phyloP scores from a whole-genome alignment of 2,797 vertebrate species.

The Triplophysa yarkandensis region DNA sequence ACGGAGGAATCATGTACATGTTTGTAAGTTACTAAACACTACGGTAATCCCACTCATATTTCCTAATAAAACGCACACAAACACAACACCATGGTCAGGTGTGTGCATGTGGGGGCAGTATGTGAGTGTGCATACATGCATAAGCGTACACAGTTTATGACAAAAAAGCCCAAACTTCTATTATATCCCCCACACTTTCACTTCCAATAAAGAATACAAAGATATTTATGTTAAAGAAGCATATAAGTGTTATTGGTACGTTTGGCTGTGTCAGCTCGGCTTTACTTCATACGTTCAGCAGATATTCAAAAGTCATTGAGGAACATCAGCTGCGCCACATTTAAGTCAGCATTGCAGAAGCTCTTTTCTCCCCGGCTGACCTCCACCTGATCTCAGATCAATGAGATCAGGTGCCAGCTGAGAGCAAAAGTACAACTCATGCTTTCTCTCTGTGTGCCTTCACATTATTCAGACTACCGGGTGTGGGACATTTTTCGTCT shows the following conservation, averaged over 20 bases:
- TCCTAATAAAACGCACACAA: not conserved
- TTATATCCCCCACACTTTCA: not conserved
- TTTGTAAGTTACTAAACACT: not conserved
- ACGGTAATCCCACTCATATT: not conserved
- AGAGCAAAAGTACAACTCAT: slow-evolving; percentile 30
- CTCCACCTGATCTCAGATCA: slow-evolving; percentile 35
- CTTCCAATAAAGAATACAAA: not conserved
- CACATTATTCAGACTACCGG: not conserved
- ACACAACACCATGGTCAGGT: not conserved
- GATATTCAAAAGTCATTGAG: slow-evolving; percentile 20
- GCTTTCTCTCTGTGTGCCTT: slow-evolving; percentile 33
- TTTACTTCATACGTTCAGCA: slow-evolving; percentile 2
- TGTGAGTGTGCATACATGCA: not conserved
- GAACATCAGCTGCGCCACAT: not conserved
- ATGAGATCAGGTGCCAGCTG: slow-evolving; percentile 21
- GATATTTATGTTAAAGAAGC: not conserved
- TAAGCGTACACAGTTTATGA: not conserved
- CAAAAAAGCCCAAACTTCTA: not conserved
- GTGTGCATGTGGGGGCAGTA: not conserved
- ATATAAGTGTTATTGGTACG: not conserved
- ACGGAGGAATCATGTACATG: too few species aligned
- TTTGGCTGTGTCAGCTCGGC: not conserved
- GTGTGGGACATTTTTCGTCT: not conserved
- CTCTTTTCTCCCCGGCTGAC: slow-evolving; percentile 42
- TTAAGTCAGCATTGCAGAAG: slow-evolving; percentile 32